These are phyloP conservation scores for Amblyjoppa fuscipennis DNA, from an alignment of 2,888 invertebrate genomes.

Conservation along the genomic window DNA sequence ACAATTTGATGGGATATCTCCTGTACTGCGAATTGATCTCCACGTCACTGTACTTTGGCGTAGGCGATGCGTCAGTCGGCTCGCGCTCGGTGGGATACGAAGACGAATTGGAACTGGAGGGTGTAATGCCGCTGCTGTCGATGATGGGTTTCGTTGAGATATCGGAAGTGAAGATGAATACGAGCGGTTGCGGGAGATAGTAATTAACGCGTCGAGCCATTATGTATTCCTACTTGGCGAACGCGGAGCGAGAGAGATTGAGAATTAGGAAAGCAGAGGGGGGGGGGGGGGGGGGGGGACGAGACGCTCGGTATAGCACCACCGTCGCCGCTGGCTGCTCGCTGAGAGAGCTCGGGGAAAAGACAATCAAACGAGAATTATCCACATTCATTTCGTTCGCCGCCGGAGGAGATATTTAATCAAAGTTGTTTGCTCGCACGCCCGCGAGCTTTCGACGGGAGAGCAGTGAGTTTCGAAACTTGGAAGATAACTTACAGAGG, in stretches of 20 bases:
- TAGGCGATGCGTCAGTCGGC: background rate
- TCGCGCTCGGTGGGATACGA: background rate
- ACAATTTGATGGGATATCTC: background rate
- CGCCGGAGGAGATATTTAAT: conserved; percentile 81
- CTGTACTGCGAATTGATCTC: background rate
- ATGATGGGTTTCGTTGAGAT: background rate
- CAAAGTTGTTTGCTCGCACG: conserved; percentile 81
- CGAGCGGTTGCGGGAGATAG: conserved; percentile 11
- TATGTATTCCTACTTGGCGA: conserved; percentile 28
- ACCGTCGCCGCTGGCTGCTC: conserved; percentile 69
- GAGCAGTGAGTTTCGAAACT: conserved; percentile 79
- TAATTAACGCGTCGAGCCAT: conserved; percentile 52
- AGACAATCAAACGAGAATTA: conserved; percentile 79
- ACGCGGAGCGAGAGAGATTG: background rate
- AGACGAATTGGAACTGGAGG: conserved; percentile 7
- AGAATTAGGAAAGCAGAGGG: conserved; percentile 12
- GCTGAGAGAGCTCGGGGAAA: conserved; percentile 64
- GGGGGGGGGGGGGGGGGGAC: conserved; percentile 1
- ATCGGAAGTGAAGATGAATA: conserved; percentile 13
- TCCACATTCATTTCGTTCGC: conserved; percentile 74
- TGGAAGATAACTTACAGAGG: conserved; percentile 80
- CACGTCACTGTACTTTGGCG: background rate
- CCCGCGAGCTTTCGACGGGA: conserved; percentile 40
- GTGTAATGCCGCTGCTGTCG: background rate
- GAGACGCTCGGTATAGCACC: conserved; percentile 62